Conservation (phyloP, 2,888 invertebrate genomes). For the Tipula helvola region DNA sequence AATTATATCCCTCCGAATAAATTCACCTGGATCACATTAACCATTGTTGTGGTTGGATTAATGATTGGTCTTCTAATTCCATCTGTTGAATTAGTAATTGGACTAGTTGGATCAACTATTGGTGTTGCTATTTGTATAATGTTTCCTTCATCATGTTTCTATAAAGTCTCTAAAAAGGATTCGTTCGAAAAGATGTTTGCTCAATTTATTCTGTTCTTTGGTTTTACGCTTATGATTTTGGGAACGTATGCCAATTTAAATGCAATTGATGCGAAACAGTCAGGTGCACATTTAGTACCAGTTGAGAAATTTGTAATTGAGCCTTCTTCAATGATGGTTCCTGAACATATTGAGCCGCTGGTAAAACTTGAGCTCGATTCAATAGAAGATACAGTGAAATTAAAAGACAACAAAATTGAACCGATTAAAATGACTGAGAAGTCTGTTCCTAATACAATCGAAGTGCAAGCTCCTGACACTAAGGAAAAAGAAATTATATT, state of each 20-base stretch:
- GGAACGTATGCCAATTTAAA: slow-evolving; percentile 83
- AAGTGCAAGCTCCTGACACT: not conserved
- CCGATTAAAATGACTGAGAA: not conserved
- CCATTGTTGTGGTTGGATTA: slow-evolving; percentile 64
- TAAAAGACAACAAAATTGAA: not conserved
- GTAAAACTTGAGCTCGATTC: slow-evolving; percentile 15
- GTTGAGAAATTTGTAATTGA: slow-evolving; percentile 10
- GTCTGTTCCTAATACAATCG: not conserved
- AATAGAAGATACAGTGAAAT: slow-evolving; percentile 18
- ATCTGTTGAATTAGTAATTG: slow-evolving; percentile 87
- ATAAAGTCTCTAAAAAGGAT: slow-evolving; percentile 69
- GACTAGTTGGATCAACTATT: slow-evolving; percentile 88
- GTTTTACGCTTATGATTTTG: slow-evolving; percentile 75
- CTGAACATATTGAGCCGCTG: slow-evolving; percentile 20
- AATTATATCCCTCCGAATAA: slow-evolving; percentile 70
- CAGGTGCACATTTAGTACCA: slow-evolving; percentile 23
- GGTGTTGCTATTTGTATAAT: slow-evolving; percentile 88
- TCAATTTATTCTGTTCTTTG: slow-evolving; percentile 63
- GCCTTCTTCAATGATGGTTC: slow-evolving; percentile 19
- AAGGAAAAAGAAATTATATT: slow-evolving; percentile 24
- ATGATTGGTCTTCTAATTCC: slow-evolving; percentile 77
- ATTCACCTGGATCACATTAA: slow-evolving; percentile 71
- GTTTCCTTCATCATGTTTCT: slow-evolving; percentile 83
- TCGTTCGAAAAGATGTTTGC: slow-evolving; percentile 73
- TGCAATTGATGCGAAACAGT: slow-evolving; percentile 50